Evolutionary conservation across 1,140 invertebrate species (phyloP).

Genomic region (Micrasema minimum): DNA sequence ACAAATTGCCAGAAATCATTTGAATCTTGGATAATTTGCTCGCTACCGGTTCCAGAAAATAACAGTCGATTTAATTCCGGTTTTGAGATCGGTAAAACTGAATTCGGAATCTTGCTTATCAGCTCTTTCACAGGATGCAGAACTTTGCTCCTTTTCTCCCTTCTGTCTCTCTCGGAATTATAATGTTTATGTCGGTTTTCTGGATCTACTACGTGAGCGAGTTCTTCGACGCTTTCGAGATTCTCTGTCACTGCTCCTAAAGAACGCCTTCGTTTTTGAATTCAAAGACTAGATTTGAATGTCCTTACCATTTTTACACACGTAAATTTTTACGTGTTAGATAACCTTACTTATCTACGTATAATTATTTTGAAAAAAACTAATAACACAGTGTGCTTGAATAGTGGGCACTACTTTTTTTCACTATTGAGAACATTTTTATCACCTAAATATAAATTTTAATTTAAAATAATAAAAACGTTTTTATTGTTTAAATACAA

Average conservation of each 20-base stretch:
- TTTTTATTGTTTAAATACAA: no score
- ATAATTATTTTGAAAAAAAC: neutral
- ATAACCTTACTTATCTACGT: conserved; percentile 8
- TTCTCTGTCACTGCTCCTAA: conserved; percentile 5
- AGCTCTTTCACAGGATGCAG: neutral
- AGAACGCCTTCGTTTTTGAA: conserved; percentile 10
- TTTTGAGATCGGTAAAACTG: conserved; percentile 68
- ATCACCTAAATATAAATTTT: no score
- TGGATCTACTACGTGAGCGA: conserved; percentile 5
- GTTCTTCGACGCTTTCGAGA: neutral
- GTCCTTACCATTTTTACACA: conserved; percentile 6
- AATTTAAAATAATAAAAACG: no score
- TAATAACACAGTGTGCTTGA: no score
- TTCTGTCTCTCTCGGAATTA: no score
- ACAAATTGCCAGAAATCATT: conserved; percentile 88
- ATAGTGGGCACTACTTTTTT: no score
- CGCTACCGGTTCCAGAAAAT: conserved; percentile 68
- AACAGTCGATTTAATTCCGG: conserved; percentile 74
- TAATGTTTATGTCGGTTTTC: neutral
- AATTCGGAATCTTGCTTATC: conserved; percentile 49
- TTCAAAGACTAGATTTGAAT: conserved; percentile 7
- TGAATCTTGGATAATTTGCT: conserved; percentile 72
- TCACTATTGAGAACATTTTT: no score
- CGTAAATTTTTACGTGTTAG: neutral
- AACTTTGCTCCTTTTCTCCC: neutral